Base-by-base conservation (phyloP, 2,888 invertebrate genomes). In the Callinectes sapidus region DNA sequence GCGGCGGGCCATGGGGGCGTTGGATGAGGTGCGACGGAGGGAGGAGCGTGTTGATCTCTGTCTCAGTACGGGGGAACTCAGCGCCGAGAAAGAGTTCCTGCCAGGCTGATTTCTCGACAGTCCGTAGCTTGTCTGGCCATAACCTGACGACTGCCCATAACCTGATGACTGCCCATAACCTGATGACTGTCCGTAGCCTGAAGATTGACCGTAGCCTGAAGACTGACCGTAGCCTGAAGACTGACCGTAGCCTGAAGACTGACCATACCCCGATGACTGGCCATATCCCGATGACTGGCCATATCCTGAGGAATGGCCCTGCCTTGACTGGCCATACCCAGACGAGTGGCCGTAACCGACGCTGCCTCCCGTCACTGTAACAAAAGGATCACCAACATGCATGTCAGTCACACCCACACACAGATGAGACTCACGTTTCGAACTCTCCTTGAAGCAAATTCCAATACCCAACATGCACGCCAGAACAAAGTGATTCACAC, bases 1-100 rank as follows among this genome's bases (percentile, higher is more conserved):
- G 66, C 89, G 91, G 14, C 94, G 71, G 2, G 94, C 94, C 94
- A 93, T 94, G 18, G 90, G 91, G 32, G 90, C 87, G 28, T 87
- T 91, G 6, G 90, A 88, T 6, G 91, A 61, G 14, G 93, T 85
- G n/a, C 94, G 90, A 18, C 91, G 77, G 23, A 90, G 35, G 13
- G 94, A 92, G 35, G 92, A 54, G n/a, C 94, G 89, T 54, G 92
- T 18, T 16, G 94, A 91, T 35, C 93, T 87, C 42, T 91, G 93
- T 35, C 92, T 90, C 61, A 91, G 81, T 42, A 94, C 89, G 10
- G 92, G 86, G 8, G 86, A 86, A 39, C 35, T 88, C 61, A 90
- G 42, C 23, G 48, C 90, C 1, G 90, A 92, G 61, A 92, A 92
- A 13, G 92, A 92, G 23, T 90, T 71, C 35, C 92, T 71, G 14